phyloP scores from a whole-genome alignment of 1,140 invertebrate species.

The Melanaphis sacchari region DNA sequence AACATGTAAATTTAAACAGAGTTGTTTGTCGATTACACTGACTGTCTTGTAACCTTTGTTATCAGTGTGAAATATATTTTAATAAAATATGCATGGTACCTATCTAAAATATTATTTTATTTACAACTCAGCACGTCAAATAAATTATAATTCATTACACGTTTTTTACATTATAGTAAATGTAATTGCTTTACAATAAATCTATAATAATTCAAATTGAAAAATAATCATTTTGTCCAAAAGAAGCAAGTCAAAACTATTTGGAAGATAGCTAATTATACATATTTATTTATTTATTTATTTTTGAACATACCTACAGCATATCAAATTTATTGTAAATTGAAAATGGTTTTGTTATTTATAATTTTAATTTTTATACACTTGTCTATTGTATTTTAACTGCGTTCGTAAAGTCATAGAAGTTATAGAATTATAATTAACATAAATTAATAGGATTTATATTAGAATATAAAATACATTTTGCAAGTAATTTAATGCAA shows the following conservation, averaged over 20 bases:
- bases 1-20: conserved; percentile 24
- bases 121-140: background rate
- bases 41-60: background rate
- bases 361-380: background rate
- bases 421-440: background rate
- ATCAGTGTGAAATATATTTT: background rate
- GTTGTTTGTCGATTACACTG: background rate
- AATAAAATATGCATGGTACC: background rate
- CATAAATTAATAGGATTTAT: background rate
- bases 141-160: background rate
- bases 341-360: background rate
- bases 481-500: too few relatives aligned
- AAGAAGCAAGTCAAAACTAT: background rate
- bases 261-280: background rate
- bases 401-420: background rate
- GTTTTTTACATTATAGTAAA: background rate
- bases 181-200: background rate
- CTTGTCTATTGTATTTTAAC: background rate
- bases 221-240: background rate
- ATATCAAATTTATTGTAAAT: background rate
- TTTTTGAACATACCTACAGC: background rate
- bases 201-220: background rate
- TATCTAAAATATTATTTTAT: background rate
- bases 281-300: too few relatives aligned
- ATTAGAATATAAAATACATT: too few relatives aligned